Base-by-base conservation (phyloP, 1,140 invertebrate genomes). In the Drosophila kohkoa region DNA sequence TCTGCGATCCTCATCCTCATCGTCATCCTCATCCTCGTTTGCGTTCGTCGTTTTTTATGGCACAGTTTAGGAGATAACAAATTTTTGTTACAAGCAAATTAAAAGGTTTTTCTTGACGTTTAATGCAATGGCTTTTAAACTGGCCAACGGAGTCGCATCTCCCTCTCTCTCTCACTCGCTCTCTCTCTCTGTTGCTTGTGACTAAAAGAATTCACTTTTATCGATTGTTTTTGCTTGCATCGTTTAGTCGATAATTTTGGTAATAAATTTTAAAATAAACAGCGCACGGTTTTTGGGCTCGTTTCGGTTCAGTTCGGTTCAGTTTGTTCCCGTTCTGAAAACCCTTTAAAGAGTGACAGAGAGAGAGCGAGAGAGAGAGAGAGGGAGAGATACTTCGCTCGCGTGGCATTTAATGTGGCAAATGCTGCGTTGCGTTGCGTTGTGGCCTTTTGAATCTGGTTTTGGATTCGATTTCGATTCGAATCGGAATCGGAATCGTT, bases 191-290 rank as follows among this genome's bases (percentile, higher is more conserved):
- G 10, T 52, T 25, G 11, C 13, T 54, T 13, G 35, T 69, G 66
- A 57, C 69, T 65, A 51, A 74, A 86, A 90, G 87, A 90, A 90
- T 90, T 91, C 88, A 90, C 60, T 91, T 90, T 91, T 91, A 91
- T 91, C 90, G 85, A 86, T 90, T 91, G 89, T 90, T 91, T 90
- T 91, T 90, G 89, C 89, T 90, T 91, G 89, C 90, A 91, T 86
- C 89, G 89, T 91, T 91, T 91, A 91, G 89, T 91, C 89, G 89
- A 91, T 91, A 91, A 91, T 91, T 91, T 91, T 87, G 81, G 89
- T 91, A 86, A 91, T 91, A 91, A 91, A 91, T 91, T 91, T 91
- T 85, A 89, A 88, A 89, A 85, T 89, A 89, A 89, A 89, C 85
- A 89, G 86, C 73, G 66, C 66, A 70, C 72, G 52, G 58, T 49